Percentiles rank a stretch among this genome's conserved stretches.
Evolutionary conservation across 2,888 invertebrate genomes (phyloP).

Genomic region (Folsomia manolachei): DNA sequence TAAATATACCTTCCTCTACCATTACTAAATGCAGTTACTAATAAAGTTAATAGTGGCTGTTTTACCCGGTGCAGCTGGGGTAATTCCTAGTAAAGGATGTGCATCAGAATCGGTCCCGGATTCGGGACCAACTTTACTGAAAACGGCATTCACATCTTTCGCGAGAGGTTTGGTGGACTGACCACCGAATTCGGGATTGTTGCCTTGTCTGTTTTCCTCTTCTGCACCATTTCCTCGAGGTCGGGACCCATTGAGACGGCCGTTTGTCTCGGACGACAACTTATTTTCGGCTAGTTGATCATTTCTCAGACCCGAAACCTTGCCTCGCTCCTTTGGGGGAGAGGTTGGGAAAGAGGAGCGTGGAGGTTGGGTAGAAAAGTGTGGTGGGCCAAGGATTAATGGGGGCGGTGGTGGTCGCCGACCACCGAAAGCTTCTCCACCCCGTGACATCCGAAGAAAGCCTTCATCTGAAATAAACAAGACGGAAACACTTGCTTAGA

Average conservation of each 20-base stretch:
- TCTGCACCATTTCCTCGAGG: conserved; percentile 20
- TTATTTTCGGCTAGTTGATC: too few species aligned
- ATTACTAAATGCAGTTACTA: not conserved
- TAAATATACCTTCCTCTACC: not conserved
- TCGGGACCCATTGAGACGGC: not conserved
- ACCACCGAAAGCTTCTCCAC: conserved; percentile 51
- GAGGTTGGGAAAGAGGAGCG: conserved; percentile 33
- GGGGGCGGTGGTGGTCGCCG: conserved; percentile 51
- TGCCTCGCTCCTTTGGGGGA: not conserved
- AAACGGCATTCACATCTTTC: conserved; percentile 66
- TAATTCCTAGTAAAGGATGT: conserved; percentile 51
- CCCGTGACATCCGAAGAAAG: conserved; percentile 51
- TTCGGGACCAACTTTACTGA: conserved; percentile 62
- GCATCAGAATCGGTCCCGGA: conserved; percentile 46
- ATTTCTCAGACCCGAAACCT: conserved; percentile 7
- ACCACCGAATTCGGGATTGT: conserved; percentile 21
- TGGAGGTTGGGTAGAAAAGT: conserved; percentile 50
- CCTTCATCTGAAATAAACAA: conserved; percentile 49
- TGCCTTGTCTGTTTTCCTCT: conserved; percentile 30
- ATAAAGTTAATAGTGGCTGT: conserved; percentile 30
- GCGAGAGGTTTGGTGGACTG: conserved; percentile 56
- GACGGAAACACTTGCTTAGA: not conserved
- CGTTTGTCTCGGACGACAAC: conserved; percentile 9
- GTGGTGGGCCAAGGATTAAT: conserved; percentile 48
- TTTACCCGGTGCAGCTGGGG: conserved; percentile 51